These are phyloP conservation scores for Urosaurus nigricauda DNA, from an alignment of 2,797 vertebrate species.

Conservation along the genomic window DNA sequence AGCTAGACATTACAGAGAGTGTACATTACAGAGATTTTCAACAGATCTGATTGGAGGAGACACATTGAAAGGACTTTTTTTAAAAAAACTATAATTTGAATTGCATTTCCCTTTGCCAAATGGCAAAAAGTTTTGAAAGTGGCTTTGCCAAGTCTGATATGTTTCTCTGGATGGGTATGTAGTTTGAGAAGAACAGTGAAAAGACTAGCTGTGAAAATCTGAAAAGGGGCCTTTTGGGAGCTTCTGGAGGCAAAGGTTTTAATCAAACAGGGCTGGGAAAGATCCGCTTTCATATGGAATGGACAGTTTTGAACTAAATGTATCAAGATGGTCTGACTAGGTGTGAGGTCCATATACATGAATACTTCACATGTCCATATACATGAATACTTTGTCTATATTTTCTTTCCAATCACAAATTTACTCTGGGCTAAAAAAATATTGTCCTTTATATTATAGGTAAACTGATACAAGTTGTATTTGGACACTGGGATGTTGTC, in stretches of 20 bases:
- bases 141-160: background rate
- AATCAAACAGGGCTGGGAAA: background rate
- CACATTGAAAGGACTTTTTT: background rate
- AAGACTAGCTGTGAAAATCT: background rate
- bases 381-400: background rate
- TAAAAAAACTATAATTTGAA: too few species aligned
- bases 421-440: constrained; percentile 28
- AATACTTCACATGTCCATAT: background rate
- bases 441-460: constrained; percentile 79
- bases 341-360: background rate
- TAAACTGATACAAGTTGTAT: constrained; percentile 95
- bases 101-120: too few species aligned
- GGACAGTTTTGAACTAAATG: background rate
- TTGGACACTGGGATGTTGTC: constrained; percentile 96
- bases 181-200: background rate
- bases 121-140: background rate
- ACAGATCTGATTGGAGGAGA: background rate
- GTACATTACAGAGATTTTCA: background rate
- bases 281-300: background rate
- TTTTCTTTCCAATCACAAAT: constrained; percentile 6
- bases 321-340: background rate
- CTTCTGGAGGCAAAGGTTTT: background rate
- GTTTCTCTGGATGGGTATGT: background rate
- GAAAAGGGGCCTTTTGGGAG: background rate
- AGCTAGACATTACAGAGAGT: background rate